Conservation (phyloP, 2,113 vertebrate genomes). For the Colossoma macropomum region DNA sequence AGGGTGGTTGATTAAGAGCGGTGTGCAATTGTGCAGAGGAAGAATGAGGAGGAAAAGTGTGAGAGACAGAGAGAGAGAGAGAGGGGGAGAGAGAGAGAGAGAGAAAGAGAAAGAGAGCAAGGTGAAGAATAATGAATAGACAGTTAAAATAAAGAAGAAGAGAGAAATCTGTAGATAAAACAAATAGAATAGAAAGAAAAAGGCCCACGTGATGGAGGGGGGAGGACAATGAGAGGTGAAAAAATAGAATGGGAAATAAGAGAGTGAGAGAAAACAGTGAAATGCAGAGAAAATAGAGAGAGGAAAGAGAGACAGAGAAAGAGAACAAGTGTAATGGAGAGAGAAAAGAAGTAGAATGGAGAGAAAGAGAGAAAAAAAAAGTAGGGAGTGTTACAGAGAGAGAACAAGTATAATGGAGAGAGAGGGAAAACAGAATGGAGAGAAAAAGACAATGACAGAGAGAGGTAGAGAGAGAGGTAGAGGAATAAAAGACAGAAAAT, state of each 20-base stretch:
- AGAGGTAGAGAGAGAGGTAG: no score
- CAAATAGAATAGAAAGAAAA: not conserved
- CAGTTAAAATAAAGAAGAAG: conserved; percentile 30
- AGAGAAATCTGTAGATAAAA: not conserved
- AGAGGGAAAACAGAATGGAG: not conserved
- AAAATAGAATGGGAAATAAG: not conserved
- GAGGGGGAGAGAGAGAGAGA: not conserved
- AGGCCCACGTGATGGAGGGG: conserved; percentile 14
- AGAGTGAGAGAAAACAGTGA: not conserved
- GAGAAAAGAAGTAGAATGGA: no score
- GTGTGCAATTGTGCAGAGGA: not conserved
- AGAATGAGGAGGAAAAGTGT: not conserved
- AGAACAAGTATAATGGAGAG: not conserved
- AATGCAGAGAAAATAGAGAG: not conserved
- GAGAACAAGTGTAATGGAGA: no score
- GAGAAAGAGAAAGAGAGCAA: no score
- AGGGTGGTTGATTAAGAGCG: not conserved
- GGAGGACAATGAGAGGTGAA: not conserved
- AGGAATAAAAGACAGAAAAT: no score
- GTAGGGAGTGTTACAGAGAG: no score
- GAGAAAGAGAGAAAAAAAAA: no score
- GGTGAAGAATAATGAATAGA: conserved; percentile 34
- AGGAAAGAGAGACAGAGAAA: conserved; percentile 9
- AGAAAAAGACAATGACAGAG: no score
- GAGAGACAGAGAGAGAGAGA: not conserved